Percentiles rank a stretch among this genome's conserved stretches.
Conservation (phyloP, 2,113 vertebrate genomes). For the Rhinogobius similis region DNA sequence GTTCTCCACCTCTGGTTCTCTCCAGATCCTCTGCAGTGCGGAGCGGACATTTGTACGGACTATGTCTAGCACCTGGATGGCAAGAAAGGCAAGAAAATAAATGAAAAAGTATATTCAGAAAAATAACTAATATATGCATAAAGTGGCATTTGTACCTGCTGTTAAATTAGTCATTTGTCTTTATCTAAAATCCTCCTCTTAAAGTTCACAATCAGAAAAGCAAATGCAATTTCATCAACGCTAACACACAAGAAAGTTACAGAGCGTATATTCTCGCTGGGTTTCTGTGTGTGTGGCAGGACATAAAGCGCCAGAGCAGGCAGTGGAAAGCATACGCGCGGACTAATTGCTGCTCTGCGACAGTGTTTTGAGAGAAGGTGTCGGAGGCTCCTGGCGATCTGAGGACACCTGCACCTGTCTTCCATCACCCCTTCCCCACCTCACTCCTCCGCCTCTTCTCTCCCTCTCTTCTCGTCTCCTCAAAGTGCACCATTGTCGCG, state of each 20-base stretch:
- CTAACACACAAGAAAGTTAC: conserved; percentile 5
- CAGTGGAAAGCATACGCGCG: conserved; percentile 48
- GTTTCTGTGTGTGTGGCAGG: conserved; percentile 17
- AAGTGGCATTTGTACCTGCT: conserved; percentile 27
- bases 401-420: conserved; percentile 61
- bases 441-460: conserved; percentile 47
- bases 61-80: conserved; percentile 90
- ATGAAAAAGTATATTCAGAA: conserved; percentile 25
- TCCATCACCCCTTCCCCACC: conserved; percentile 43
- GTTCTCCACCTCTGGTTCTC: conserved; percentile 87
- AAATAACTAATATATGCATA: conserved; percentile 2
- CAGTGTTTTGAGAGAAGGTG: conserved; percentile 65
- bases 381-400: conserved; percentile 67
- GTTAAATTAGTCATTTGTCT: conserved; percentile 4
- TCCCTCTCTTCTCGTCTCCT: conserved; percentile 42
- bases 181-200: conserved; percentile 4
- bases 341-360: conserved; percentile 72
- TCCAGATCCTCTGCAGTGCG: conserved; percentile 91
- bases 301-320: conserved; percentile 38
- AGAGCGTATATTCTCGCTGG: conserved; percentile 8
- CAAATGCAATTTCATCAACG: conserved; percentile 23
- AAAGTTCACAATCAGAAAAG: conserved; percentile 12
- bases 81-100: conserved; percentile 6
- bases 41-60: conserved; percentile 89
- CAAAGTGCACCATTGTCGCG: conserved; percentile 57